Percentiles rank a stretch among this genome's conserved stretches.
Evolutionary conservation across 92 coral and sea anemone genomes (phyloP).

Genomic region (Umimayanthus kanabou): DNA sequence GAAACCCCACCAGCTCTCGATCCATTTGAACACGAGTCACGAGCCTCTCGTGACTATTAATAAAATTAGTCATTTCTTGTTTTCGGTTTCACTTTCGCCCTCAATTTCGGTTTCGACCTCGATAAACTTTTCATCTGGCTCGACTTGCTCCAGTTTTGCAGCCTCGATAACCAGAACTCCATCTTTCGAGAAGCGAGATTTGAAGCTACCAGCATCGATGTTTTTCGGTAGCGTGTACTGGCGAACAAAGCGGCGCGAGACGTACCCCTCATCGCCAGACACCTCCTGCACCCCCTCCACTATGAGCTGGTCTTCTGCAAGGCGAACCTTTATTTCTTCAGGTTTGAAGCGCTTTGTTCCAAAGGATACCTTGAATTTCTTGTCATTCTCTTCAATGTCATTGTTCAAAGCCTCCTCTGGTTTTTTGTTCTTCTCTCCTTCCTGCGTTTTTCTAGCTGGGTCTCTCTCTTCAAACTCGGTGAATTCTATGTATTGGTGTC

Average conservation of each 20-base stretch:
- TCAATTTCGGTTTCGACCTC: constrained; percentile 64
- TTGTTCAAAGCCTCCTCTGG: constrained; percentile 21
- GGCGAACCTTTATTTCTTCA: constrained; percentile 69
- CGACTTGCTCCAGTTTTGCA: constrained; percentile 58
- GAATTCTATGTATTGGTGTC: constrained; percentile 19
- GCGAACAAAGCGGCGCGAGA: constrained; percentile 68
- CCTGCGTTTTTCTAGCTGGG: background rate
- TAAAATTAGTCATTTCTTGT: background rate
- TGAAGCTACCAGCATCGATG: constrained; percentile 57
- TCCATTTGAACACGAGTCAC: background rate
- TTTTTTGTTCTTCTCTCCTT: background rate
- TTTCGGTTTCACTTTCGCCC: background rate
- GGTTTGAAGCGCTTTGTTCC: constrained; percentile 61
- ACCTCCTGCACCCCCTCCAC: constrained; percentile 72
- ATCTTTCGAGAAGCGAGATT: constrained; percentile 66
- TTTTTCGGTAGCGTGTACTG: constrained; percentile 61
- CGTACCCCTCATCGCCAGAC: constrained; percentile 53
- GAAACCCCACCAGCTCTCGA: background rate
- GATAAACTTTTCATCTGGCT: constrained; percentile 61
- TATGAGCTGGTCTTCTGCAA: constrained; percentile 61
- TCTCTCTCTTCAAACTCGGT: constrained; percentile 41
- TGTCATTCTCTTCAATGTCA: constrained; percentile 41
- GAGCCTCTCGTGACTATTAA: background rate
- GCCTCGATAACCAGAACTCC: constrained; percentile 72
- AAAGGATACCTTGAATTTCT: constrained; percentile 61